Evolutionary conservation across 2,113 vertebrate genomes (phyloP), one percentile per base, ranked within the genome.

Genomic region (Nibea coibor): DNA sequence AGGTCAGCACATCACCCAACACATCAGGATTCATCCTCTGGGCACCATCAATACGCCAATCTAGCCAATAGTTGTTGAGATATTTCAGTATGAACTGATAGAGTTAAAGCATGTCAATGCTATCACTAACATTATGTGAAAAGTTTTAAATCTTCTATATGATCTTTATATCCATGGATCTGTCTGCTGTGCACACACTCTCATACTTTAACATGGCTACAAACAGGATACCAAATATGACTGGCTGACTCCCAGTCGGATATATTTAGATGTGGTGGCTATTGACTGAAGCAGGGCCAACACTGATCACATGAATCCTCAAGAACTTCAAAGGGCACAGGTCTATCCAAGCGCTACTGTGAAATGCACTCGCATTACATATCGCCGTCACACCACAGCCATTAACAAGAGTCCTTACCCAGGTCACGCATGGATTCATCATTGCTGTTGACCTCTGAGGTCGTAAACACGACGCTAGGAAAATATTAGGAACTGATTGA

Each of bases 181-280:
- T 39, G 35, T 39, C 35, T 39, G 35, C 35, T 39, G 35, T 9
- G 26, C 42, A 48, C 3, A 8, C 35, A 15, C 10, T 53, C 5
- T 64, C 15, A 63, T 65, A 39, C 24, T 14, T 24, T 20, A 19
- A 5, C 50, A n/a, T n/a, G 19, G 64, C 28, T 39, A 39, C 35
- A 39, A 39, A 39, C 35, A 39, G 35, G 64, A 6, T 17, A 26
- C 15, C 54, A 14, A 26, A 56, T 14, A 56, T 24, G 15, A 24
- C 11, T 5, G 22, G 6, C 11, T 24, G 54, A 6, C 42, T 47
- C n/a, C 12, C 63, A 47, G 35, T 53, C 19, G 54, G 75, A 84
- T 91, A 89, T 83, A 82, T 89, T 82, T 88, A 84, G 81, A 75
- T 63, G 20, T 54, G 20, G 20, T 22, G 20, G 9, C 45, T 50